Conservation (phyloP, 30 jellyfish, hydroid and myxozoan genomes). For the Hydractinia symbiolongicarpus region DNA sequence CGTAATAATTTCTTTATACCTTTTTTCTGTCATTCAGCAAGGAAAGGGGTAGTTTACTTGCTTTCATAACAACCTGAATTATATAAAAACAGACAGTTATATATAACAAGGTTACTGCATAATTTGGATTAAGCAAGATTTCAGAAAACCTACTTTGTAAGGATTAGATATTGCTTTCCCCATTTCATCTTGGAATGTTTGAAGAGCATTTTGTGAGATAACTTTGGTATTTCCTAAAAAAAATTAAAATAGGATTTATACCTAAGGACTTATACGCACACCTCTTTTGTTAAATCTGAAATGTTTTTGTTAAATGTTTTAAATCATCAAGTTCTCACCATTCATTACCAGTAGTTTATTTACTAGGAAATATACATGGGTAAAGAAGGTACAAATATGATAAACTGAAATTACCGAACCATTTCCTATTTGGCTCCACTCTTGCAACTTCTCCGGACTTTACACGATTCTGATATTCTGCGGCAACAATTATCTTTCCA, state of each 20-base stretch:
- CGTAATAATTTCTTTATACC: constrained; percentile 25
- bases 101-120: neutral
- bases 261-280: neutral
- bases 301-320: too few species aligned
- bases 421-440: constrained; percentile 96
- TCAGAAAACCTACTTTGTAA: constrained; percentile 57
- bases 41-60: constrained; percentile 79
- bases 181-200: constrained; percentile 80
- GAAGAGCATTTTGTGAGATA: constrained; percentile 82
- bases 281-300: too few species aligned
- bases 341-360: too few species aligned
- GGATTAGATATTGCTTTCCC: constrained; percentile 87
- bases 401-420: constrained; percentile 80
- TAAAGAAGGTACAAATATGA: neutral
- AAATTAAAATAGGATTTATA: neutral
- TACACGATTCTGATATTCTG: constrained; percentile 80
- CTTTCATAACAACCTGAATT: constrained; percentile 90
- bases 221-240: constrained; percentile 86
- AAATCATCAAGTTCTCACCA: too few species aligned
- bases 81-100: neutral
- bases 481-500: constrained; percentile 83
- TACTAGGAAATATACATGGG: neutral
- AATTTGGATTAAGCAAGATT: neutral
- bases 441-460: constrained; percentile 97
- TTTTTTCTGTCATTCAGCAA: constrained; percentile 90